A percentile compares a stretch with the other conserved stretches of the same genome.
phyloP scores from a whole-genome alignment of 2,113 vertebrate species.

The Brachionichthys hirsutus region DNA sequence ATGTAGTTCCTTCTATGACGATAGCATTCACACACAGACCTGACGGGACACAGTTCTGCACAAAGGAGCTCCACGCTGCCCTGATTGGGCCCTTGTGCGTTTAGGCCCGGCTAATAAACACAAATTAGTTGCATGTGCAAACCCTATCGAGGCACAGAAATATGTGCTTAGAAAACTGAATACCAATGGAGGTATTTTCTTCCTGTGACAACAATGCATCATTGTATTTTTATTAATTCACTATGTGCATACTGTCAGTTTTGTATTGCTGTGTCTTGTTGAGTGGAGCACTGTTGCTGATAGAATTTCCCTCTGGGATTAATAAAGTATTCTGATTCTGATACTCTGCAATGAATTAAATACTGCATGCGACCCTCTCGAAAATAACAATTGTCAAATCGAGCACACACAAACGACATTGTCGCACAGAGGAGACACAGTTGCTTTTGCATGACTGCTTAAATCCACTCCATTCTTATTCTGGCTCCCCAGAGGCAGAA shows the following conservation, averaged over 20 bases:
- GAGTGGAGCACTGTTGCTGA: too few species aligned
- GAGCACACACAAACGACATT: slow-evolving; percentile 6
- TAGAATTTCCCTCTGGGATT: too few species aligned
- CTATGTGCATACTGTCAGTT: too few species aligned
- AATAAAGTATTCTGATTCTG: too few species aligned
- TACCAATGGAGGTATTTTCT: too few species aligned
- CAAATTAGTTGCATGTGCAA: slow-evolving; percentile 51
- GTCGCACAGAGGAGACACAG: slow-evolving; percentile 31
- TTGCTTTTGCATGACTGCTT: slow-evolving; percentile 42
- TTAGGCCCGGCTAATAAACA: slow-evolving; percentile 16
- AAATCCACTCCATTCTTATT: slow-evolving; percentile 58
- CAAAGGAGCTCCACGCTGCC: background rate
- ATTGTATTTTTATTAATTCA: too few species aligned
- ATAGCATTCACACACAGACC: slow-evolving; percentile 7
- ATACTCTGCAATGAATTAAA: slow-evolving; percentile 32
- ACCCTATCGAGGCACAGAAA: slow-evolving; percentile 36
- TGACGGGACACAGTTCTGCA: slow-evolving; percentile 7
- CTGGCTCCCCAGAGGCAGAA: slow-evolving; percentile 45
- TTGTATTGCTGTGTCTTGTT: too few species aligned
- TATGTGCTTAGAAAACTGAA: slow-evolving; percentile 18
- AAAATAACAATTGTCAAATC: background rate
- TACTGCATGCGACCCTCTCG: slow-evolving; percentile 21
- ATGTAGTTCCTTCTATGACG: background rate
- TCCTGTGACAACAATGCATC: too few species aligned
- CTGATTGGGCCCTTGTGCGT: background rate